Conservation (phyloP, 30 jellyfish, hydroid and myxozoan species). For the Aurelia aurita region DNA sequence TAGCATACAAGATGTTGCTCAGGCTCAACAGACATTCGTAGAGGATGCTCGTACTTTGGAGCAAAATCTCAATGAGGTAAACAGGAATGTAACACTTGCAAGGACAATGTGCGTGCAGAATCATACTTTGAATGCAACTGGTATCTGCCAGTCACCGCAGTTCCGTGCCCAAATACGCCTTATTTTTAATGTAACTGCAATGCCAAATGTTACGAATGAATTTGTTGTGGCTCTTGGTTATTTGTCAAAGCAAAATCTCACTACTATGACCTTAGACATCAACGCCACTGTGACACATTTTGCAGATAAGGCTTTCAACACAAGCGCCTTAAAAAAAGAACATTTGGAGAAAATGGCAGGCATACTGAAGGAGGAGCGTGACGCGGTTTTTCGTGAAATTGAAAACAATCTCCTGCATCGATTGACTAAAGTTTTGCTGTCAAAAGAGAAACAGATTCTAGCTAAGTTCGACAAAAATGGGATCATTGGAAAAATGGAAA, state of each 20-base stretch:
- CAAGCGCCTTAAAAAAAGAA: not conserved
- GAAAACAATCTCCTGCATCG: constrained; percentile 11
- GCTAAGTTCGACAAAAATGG: constrained; percentile 27
- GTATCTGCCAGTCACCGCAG: constrained; percentile 49
- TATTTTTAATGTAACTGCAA: not conserved
- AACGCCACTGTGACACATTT: not conserved
- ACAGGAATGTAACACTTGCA: constrained; percentile 1
- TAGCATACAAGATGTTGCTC: constrained; percentile 3
- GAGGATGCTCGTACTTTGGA: not conserved
- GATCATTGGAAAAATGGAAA: not conserved
- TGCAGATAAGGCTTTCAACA: not conserved
- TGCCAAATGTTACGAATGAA: constrained; percentile 5
- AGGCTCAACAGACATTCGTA: not conserved
- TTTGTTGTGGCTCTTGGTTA: not conserved
- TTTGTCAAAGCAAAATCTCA: constrained; percentile 7
- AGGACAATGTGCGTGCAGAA: constrained; percentile 9
- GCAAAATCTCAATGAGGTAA: not conserved
- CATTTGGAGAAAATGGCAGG: constrained; percentile 6
- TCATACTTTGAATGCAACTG: constrained; percentile 12
- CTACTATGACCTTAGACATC: constrained; percentile 7
- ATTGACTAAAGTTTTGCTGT: not conserved
- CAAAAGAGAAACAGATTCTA: constrained; percentile 14
- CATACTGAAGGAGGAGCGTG: constrained; percentile 12
- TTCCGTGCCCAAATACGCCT: not conserved
- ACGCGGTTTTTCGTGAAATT: not conserved